Evolutionary conservation across 1,140 invertebrate species (phyloP).

Genomic region (Ephestia elutella): DNA sequence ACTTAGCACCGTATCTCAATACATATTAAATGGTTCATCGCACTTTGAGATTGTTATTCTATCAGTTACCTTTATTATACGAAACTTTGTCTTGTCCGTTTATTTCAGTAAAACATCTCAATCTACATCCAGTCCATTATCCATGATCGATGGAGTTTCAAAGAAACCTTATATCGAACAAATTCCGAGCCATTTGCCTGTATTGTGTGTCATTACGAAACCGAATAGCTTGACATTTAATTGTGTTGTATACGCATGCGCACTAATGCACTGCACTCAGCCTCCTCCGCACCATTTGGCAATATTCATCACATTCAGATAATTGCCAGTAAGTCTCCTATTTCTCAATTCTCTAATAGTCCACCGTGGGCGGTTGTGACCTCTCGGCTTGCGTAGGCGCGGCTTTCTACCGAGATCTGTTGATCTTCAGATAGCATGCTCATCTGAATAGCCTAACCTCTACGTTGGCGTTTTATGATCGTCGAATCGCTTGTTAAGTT

Average conservation of each 20-base stretch:
- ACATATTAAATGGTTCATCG: too few species aligned
- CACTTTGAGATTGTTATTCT: too few species aligned
- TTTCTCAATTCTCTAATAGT: slow-evolving; percentile 32
- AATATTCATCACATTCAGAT: slow-evolving; percentile 39
- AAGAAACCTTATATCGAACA: background rate
- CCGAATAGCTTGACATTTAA: background rate
- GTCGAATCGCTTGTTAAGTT: background rate
- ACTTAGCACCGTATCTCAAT: too few species aligned
- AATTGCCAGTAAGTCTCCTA: slow-evolving; percentile 30
- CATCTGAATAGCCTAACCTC: slow-evolving; percentile 18
- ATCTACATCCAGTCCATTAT: background rate
- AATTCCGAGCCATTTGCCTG: background rate
- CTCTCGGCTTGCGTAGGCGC: slow-evolving; percentile 51
- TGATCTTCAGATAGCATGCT: slow-evolving; percentile 21
- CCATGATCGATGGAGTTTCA: background rate
- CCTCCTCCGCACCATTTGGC: slow-evolving; percentile 30
- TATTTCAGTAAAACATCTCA: too few species aligned
- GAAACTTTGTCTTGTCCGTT: too few species aligned
- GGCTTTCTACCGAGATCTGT: slow-evolving; percentile 41
- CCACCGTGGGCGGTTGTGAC: slow-evolving; percentile 41
- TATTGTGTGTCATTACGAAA: background rate
- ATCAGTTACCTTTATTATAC: too few species aligned
- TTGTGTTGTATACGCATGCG: background rate
- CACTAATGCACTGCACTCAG: slow-evolving; percentile 9
- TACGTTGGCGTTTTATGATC: slow-evolving; percentile 12